Base-by-base conservation (phyloP, 2,888 invertebrate species). In the Perithous albicinctus region DNA sequence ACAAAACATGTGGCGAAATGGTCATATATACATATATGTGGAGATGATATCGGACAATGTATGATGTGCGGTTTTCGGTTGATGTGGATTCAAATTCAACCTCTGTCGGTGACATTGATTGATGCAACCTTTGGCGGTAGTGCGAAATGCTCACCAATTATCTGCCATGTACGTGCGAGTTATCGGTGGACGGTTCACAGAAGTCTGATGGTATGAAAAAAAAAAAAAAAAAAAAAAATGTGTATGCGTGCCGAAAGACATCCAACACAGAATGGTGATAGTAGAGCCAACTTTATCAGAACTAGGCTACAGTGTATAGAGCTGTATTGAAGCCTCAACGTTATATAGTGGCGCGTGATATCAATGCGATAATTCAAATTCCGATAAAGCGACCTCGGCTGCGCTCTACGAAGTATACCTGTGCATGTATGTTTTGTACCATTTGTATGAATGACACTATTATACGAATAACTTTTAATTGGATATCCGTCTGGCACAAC, bases 51-150 rank as follows among this genome's bases (percentile, higher is more conserved):
- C n/a, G 80, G 66, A 43, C 54, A 48, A 54, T 18, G 73, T 51
- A 51, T 43, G 70, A 72, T 66, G 35, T 64, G 77, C 46, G 76
- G 66, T 78, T 78, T 76, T 35, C 29, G 75, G 59, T 70, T 56
- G 35, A 10, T 41, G n/a, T n/a, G 29, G 51, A 20, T 51, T 23
- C 75, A 63, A 61, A 72, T 72, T 77, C 80, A 78, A 78, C 83
- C 70, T 82, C 85, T 88, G 89, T 66, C 78, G 76, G 78, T 87
- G 89, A 89, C 88, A 80, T 88, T 89, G 88, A 89, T 89, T 86
- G 87, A 89, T 89, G 85, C 80, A 84, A 86, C 83, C 84, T 82
- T 84, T 59, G 63, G 73, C 48, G 46, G 66, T 78, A 54, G 80
- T 69, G 80, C 67, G 69, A 85, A 84, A 84, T 84, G 67, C 80